Evolutionary conservation across 1,140 invertebrate species (phyloP).

Genomic region (Hyles vespertilio): DNA sequence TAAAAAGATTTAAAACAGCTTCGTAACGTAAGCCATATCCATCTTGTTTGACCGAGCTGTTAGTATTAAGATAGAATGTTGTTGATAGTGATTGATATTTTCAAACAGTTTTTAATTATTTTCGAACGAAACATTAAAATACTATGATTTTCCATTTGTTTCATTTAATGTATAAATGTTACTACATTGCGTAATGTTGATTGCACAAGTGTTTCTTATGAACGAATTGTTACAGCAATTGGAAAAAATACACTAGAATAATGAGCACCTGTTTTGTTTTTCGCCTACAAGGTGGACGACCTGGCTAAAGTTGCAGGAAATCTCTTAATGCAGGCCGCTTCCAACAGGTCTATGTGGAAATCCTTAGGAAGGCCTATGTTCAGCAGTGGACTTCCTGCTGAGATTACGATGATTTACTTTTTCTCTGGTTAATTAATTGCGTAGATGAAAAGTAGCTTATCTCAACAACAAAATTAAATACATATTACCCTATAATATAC

Average conservation of each 20-base stretch:
- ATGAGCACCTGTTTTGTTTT: constrained; percentile 1
- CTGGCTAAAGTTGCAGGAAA: too few relatives aligned
- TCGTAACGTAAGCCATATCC: constrained; percentile 20
- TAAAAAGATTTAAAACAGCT: constrained; percentile 7
- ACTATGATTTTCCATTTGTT: constrained; percentile 19
- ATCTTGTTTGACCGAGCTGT: constrained; percentile 40
- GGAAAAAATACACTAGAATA: too few relatives aligned
- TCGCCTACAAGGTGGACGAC: too few relatives aligned
- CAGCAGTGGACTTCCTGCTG: too few relatives aligned
- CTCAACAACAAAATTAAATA: too few relatives aligned
- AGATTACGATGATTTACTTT: too few relatives aligned
- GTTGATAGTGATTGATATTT: constrained; percentile 6
- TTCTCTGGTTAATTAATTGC: too few relatives aligned
- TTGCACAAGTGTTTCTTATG: constrained; percentile 3
- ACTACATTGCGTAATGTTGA: not conserved
- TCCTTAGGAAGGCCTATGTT: too few relatives aligned
- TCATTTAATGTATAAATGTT: not conserved
- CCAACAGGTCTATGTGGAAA: too few relatives aligned
- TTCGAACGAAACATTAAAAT: constrained; percentile 24
- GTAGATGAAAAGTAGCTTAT: too few relatives aligned
- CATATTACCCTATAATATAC: too few relatives aligned
- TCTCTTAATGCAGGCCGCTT: too few relatives aligned
- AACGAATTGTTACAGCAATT: constrained; percentile 13
- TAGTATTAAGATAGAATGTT: constrained; percentile 36
- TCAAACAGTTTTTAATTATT: constrained; percentile 3